Base-by-base conservation (phyloP, 1,140 invertebrate genomes). In the Drosophila athabasca region DNA sequence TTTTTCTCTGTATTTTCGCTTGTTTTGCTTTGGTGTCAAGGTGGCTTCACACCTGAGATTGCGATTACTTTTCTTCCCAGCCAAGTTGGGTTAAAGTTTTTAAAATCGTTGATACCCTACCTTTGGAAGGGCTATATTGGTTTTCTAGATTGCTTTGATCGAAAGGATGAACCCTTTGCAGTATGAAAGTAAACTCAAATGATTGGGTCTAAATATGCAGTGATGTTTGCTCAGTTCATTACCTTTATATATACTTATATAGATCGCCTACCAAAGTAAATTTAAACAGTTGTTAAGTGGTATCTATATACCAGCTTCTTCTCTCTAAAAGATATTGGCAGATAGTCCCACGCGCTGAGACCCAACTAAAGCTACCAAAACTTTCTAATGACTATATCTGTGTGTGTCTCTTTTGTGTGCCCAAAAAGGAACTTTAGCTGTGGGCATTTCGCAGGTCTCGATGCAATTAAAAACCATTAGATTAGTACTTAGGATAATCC, bases 21-120 rank as follows among this genome's bases (percentile, higher is more conserved):
- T 88, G 83, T 83, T 81, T 74, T 50, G 81, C 78, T 51, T 73
- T 78, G 75, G 83, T 88, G 83, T 88, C 83, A 88, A 81, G 64
- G 71, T 44, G 67, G 55, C 55, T 49, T 54, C 60, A 69, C 83
- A 87, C 83, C 84, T 87, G 83, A 87, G 83, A 87, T 83, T 88
- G 79, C 81, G 68, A 71, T 71, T 71, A 64, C 71, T 74, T 74
- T 74, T 74, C 17, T 46, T 46, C 11, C 15, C 26, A 59, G 61
- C 39, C 67, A 72, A 68, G 64, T 69, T 69, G 66, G 51, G 29
- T 51, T 67, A 65, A 74, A 74, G 71, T 75, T 75, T 76, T 39
- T 22, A n/a, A 31, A 53, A 58, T n/a, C 49, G 3, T n/a, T 3
- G 15, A 43, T n/a, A 55, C 50, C 43, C 49, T 17, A 7, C 35